A percentile compares a stretch with the other conserved stretches of the same genome.
Evolutionary conservation across 2,797 vertebrate genomes (phyloP).

Genomic region (Gastrophryne carolinensis): DNA sequence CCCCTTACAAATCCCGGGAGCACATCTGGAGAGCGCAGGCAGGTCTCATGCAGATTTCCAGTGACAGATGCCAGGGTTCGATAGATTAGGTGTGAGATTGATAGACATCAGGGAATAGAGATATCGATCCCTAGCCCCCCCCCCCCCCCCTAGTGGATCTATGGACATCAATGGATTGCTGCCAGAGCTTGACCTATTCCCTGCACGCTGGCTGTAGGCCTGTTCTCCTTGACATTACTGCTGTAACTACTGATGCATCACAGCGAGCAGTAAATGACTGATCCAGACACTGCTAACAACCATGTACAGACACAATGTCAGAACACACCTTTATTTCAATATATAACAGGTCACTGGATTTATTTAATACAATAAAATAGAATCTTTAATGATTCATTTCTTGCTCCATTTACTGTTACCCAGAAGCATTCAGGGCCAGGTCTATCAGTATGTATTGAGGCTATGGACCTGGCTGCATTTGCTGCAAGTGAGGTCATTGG

Average conservation of each 20-base stretch:
- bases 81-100: not conserved
- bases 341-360: no score
- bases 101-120: not conserved
- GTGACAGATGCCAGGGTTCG: not conserved
- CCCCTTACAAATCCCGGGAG: no score
- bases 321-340: no score
- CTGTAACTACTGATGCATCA: not conserved
- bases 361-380: no score
- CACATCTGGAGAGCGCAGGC: not conserved
- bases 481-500: no score
- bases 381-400: no score
- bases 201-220: not conserved
- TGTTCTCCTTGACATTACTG: not conserved
- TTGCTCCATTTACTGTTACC: no score
- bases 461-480: no score
- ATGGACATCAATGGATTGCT: not conserved
- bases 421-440: no score
- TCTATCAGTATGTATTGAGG: no score
- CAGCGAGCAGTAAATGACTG: not conserved
- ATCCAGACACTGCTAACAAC: not conserved
- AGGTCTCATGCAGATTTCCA: not conserved
- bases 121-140: no score
- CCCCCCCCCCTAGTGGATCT: not conserved
- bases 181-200: not conserved
- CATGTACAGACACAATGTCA: not conserved